phyloP scores from a whole-genome alignment of 2,797 vertebrate genomes.

The Trichosurus vulpecula region DNA sequence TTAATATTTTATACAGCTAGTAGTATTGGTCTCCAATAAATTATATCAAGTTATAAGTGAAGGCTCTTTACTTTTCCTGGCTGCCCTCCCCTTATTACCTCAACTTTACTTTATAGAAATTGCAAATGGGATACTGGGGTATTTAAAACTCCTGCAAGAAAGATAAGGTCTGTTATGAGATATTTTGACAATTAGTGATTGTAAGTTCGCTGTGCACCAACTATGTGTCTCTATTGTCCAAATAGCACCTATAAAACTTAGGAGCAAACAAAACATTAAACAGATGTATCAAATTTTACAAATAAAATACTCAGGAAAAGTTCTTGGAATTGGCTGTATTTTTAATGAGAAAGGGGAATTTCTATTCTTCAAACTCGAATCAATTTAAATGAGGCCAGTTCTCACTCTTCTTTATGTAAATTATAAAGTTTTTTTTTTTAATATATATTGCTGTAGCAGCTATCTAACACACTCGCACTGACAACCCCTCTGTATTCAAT shows the following conservation, averaged over 20 bases:
- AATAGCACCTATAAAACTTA: conserved; percentile 67
- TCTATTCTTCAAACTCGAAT: conserved; percentile 27
- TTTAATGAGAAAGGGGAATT: conserved; percentile 46
- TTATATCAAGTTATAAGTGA: conserved; percentile 77
- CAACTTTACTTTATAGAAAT: conserved; percentile 47
- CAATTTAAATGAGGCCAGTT: conserved; percentile 39
- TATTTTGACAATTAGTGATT: conserved; percentile 52
- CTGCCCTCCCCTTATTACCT: conserved; percentile 62
- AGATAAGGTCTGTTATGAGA: conserved; percentile 67
- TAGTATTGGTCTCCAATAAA: conserved; percentile 80
- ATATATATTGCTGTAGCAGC: conserved; percentile 49
- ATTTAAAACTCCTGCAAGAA: conserved; percentile 60
- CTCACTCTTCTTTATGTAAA: conserved; percentile 40
- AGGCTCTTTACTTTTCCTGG: conserved; percentile 45
- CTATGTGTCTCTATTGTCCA: conserved; percentile 63
- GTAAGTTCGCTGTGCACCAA: conserved; percentile 55
- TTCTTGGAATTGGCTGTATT: conserved; percentile 73
- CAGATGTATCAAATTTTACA: conserved; percentile 66
- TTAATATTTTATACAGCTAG: conserved; percentile 80
- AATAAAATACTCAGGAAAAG: conserved; percentile 62
- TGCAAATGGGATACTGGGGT: conserved; percentile 48
- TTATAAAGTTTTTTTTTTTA: conserved; percentile 47
- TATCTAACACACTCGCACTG: conserved; percentile 64
- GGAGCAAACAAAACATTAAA: conserved; percentile 59
- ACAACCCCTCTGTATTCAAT: conserved; percentile 48